Evolutionary conservation across 2,888 invertebrate species (phyloP), one percentile per base, ranked within the genome.

Genomic region (Diarsia mendica): DNA sequence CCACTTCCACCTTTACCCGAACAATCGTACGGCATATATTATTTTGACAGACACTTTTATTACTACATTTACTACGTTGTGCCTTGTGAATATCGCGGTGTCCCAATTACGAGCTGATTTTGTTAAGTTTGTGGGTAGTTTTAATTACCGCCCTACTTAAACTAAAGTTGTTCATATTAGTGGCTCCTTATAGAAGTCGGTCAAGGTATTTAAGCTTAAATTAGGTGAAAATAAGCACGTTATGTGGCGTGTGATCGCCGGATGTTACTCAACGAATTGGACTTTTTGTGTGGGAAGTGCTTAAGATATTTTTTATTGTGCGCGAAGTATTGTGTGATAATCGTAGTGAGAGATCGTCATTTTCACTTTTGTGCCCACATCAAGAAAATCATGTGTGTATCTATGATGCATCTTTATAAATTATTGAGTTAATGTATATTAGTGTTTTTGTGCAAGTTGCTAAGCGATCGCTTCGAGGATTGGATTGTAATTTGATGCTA

Each of bases 361-460:
- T 95, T 95, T 95, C 95, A 93, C 95, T 94, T 94, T 93, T 93
- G 91, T 91, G 90, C 87, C 87, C 85, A 88, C 88, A 81, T 86
- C 81, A 79, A 82, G 89, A 88, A 88, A 87, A 88, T 85, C 77
- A 88, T 88, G 90, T 88, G 75, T 66, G 85, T 88, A 85, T 83
- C 81, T 81, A 51, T 75, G 75, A 76, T 80, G 74, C 67, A 75
- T 77, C 51, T 78, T 75, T 77, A 75, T 76, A 64, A 77, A 79
- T 81, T 80, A 83, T 72, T 68, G 58, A 71, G 77, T 78, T 75
- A 76, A 83, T 87, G 72, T 69, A 64, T 78, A 67, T 70, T 70
- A 51, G 51, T 60, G 44, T 64, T 83, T 76, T 83, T 72, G 51
- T 73, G 67, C 69, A 39, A n/a, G 33, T 65, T 20, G 39, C 61